Evolutionary conservation across 2,888 invertebrate species (phyloP).

Genomic region (Perdita meconis): DNA sequence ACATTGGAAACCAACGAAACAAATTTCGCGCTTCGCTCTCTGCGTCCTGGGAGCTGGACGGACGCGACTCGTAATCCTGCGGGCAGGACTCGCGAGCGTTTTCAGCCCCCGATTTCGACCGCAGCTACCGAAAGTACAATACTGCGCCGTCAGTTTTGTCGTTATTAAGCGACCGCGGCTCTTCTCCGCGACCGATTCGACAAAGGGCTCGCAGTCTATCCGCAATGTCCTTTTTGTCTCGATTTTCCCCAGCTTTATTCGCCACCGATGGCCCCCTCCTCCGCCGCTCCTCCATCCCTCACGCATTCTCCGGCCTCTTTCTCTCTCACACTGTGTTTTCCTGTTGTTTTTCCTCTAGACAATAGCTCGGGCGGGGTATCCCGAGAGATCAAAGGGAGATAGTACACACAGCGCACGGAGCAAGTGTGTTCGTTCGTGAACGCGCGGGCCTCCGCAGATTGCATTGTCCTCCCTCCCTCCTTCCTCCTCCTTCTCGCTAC

Average conservation of each 20-base stretch:
- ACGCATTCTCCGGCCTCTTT: slow-evolving; percentile 32
- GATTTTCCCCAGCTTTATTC: slow-evolving; percentile 39
- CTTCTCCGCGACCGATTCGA: slow-evolving; percentile 8
- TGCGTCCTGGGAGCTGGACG: neutral
- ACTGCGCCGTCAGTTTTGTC: slow-evolving; percentile 4
- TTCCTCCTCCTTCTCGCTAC: slow-evolving; percentile 17
- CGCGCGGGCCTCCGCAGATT: slow-evolving; percentile 38
- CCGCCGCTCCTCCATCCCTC: too few relatives aligned
- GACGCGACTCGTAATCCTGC: neutral
- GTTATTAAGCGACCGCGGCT: slow-evolving; percentile 42
- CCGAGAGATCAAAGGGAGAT: slow-evolving; percentile 64
- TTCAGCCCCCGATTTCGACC: neutral
- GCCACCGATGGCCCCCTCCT: neutral
- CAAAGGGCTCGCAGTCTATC: slow-evolving; percentile 29
- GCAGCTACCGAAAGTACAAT: slow-evolving; percentile 10
- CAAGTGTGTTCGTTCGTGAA: slow-evolving; percentile 36
- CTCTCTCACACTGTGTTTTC: too few relatives aligned
- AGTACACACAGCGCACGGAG: slow-evolving; percentile 29
- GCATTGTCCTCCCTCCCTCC: slow-evolving; percentile 40
- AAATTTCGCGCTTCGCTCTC: neutral
- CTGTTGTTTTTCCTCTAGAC: slow-evolving; percentile 53
- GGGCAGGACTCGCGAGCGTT: neutral
- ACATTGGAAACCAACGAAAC: slow-evolving; percentile 3
- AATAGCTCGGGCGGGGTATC: slow-evolving; percentile 49
- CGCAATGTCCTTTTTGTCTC: slow-evolving; percentile 30